phyloP scores from a whole-genome alignment of 2,797 vertebrate species.

The Karalla daura region DNA sequence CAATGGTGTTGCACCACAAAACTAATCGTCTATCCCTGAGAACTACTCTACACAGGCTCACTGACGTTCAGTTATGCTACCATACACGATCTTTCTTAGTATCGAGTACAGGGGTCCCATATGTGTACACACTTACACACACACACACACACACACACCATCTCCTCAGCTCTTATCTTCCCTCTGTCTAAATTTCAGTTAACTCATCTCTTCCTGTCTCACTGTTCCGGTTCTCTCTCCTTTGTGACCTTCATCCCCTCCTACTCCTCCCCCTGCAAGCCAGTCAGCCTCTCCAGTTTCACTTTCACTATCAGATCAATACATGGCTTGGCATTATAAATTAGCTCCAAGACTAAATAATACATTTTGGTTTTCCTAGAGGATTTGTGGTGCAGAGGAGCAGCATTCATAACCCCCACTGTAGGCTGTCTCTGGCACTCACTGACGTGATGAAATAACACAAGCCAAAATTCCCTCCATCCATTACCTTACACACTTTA shows the following conservation, averaged over 20 bases:
- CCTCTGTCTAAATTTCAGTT: conserved; percentile 50
- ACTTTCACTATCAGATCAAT: conserved; percentile 63
- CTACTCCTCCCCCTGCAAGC: conserved; percentile 32
- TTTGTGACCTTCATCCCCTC: conserved; percentile 54
- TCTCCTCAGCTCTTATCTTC: conserved; percentile 47
- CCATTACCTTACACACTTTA: neutral
- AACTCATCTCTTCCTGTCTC: conserved; percentile 38
- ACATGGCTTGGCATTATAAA: conserved; percentile 58
- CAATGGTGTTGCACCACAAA: conserved; percentile 56
- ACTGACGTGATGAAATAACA: conserved; percentile 10
- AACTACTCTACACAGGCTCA: conserved; percentile 48
- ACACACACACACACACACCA: conserved; percentile 12
- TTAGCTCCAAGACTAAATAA: conserved; percentile 63
- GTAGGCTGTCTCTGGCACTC: conserved; percentile 21
- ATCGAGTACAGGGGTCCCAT: conserved; percentile 26
- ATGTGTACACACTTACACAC: conserved; percentile 2
- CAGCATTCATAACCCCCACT: conserved; percentile 17
- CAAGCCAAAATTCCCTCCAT: neutral
- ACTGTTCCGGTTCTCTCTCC: conserved; percentile 24
- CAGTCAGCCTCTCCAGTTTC: conserved; percentile 39
- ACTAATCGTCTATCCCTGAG: conserved; percentile 55
- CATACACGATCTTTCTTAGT: conserved; percentile 10
- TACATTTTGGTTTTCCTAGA: conserved; percentile 48
- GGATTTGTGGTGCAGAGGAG: conserved; percentile 28
- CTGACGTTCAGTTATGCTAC: conserved; percentile 16